Evolutionary conservation across 1,140 invertebrate genomes (phyloP).

Genomic region (Atopsyche davidsoni): DNA sequence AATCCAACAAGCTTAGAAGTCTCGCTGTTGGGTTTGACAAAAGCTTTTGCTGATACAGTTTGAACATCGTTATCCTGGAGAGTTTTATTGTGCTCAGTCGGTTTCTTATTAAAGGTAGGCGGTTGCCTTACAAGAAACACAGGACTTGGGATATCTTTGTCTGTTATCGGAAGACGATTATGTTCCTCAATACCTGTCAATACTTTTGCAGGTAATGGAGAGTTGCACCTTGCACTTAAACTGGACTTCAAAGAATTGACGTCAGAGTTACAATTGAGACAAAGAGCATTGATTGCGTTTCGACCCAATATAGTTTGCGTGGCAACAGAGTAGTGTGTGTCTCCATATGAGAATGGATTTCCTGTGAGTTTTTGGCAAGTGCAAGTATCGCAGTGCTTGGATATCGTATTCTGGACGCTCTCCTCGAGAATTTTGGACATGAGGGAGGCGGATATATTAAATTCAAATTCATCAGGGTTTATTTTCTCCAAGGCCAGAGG

Average conservation of each 20-base stretch:
- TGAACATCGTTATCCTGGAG: not conserved
- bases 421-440: constrained; percentile 92
- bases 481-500: constrained; percentile 36
- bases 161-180: constrained; percentile 31
- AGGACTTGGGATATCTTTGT: constrained; percentile 31
- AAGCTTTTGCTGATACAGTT: not conserved
- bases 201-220: constrained; percentile 37
- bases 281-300: constrained; percentile 50
- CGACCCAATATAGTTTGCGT: constrained; percentile 52
- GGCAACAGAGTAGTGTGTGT: constrained; percentile 51
- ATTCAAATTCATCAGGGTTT: constrained; percentile 52
- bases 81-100: constrained; percentile 8
- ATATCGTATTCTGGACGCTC: constrained; percentile 63
- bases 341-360: constrained; percentile 54
- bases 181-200: constrained; percentile 19
- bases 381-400: constrained; percentile 76
- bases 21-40: constrained; percentile 19
- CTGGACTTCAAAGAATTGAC: constrained; percentile 42
- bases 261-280: constrained; percentile 51
- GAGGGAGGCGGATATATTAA: constrained; percentile 84
- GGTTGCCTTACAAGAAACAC: constrained; percentile 37
- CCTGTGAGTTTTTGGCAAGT: constrained; percentile 59
- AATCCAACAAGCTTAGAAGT: constrained; percentile 22
- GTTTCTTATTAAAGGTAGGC: constrained; percentile 18
- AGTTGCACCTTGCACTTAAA: constrained; percentile 38